phyloP scores from a whole-genome alignment of 2,797 vertebrate species.

The Tolypeutes matacus region DNA sequence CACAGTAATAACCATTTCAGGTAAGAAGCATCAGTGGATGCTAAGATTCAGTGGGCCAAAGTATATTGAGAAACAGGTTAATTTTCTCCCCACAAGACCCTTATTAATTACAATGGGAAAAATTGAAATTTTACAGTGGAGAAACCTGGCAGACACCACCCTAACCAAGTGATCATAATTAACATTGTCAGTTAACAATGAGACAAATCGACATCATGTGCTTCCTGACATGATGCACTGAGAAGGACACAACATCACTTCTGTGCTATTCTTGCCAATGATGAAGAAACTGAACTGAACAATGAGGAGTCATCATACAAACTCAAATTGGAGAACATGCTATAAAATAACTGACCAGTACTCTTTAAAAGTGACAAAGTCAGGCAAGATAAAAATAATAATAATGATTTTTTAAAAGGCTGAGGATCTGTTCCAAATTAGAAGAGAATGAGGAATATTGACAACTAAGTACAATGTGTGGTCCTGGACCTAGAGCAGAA shows the following conservation, averaged over 20 bases:
- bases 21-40: not conserved
- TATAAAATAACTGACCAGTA: not conserved
- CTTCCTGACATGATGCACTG: not conserved
- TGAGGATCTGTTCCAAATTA: not conserved
- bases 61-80: not conserved
- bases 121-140: not conserved
- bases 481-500: not conserved
- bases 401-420: no score
- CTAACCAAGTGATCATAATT: not conserved
- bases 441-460: not conserved
- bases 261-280: no score
- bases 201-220: not conserved
- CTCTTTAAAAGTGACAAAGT: not conserved
- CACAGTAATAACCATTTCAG: not conserved
- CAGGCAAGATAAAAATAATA: not conserved
- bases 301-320: no score
- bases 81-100: not conserved
- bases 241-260: not conserved
- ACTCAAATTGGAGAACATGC: not conserved
- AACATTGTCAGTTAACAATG: not conserved
- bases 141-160: not conserved
- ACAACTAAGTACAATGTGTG: not conserved
- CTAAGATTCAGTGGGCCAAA: not conserved
- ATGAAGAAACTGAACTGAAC: no score
- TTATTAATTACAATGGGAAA: not conserved